Evolutionary conservation across 2,113 vertebrate species (phyloP).

Genomic region (Cavia porcellus): DNA sequence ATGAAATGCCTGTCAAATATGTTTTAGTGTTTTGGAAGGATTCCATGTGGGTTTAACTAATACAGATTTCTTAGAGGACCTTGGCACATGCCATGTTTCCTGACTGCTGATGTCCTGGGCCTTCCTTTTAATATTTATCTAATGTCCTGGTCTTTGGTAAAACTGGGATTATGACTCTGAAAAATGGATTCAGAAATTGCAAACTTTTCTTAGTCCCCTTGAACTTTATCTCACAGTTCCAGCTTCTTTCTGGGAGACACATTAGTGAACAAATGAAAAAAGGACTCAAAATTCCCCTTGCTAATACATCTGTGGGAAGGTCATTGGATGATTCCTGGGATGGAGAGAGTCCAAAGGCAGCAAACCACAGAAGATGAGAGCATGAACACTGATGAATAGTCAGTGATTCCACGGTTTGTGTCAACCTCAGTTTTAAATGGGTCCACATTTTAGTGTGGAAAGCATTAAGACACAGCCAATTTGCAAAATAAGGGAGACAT

Average conservation of each 20-base stretch:
- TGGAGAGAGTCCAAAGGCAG: background rate
- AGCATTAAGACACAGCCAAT: background rate
- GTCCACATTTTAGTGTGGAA: background rate
- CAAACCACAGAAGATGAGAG: background rate
- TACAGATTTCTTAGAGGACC: background rate
- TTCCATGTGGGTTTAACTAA: background rate
- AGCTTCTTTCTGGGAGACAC: background rate
- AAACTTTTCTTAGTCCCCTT: background rate
- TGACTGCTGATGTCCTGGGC: background rate
- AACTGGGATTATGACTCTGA: background rate
- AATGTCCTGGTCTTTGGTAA: background rate
- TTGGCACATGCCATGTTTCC: background rate
- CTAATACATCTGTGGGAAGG: no score
- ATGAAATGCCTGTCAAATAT: background rate
- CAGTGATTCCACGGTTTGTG: background rate
- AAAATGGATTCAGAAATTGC: background rate
- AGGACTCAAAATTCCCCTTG: background rate
- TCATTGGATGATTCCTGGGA: background rate
- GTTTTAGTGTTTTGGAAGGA: background rate
- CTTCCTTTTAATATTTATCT: conserved; percentile 24
- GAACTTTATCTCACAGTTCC: background rate
- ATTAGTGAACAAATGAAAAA: background rate
- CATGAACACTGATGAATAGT: background rate
- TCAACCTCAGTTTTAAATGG: background rate
- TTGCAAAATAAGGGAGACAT: background rate